A percentile compares a stretch with the other conserved stretches of the same genome.
Conservation (phyloP, 2,888 invertebrate genomes). For the Plebejus argus region DNA sequence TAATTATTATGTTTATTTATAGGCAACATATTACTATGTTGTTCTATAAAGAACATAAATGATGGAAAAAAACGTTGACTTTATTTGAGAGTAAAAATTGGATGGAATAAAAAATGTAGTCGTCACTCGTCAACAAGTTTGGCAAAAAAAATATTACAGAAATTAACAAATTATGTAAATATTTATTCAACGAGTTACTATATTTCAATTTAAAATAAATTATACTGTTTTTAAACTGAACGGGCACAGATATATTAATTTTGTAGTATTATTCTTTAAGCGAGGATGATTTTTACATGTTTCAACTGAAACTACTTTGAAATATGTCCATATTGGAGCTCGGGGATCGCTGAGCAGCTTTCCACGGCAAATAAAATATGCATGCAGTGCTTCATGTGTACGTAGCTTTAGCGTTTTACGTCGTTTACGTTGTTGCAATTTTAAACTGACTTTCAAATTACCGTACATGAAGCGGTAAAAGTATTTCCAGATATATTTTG, state of each 20-base stretch:
- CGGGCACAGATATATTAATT: too few relatives aligned
- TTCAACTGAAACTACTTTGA: conserved; percentile 1
- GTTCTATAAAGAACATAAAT: too few relatives aligned
- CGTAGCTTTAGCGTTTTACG: conserved; percentile 13
- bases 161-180: too few relatives aligned
- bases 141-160: too few relatives aligned
- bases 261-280: not conserved
- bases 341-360: conserved; percentile 6
- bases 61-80: too few relatives aligned
- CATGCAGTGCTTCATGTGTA: not conserved
- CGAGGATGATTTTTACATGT: not conserved
- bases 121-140: too few relatives aligned
- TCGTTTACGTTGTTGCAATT: conserved; percentile 9
- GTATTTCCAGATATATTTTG: not conserved
- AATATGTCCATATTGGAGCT: conserved; percentile 21
- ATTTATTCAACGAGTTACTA: too few relatives aligned
- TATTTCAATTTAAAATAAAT: too few relatives aligned
- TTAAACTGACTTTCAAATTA: conserved; percentile 6
- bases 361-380: conserved; percentile 28
- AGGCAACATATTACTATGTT: too few relatives aligned
- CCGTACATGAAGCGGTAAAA: not conserved
- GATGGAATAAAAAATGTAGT: too few relatives aligned
- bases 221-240: not conserved
- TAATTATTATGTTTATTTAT: too few relatives aligned
- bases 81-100: too few relatives aligned